Evolutionary conservation across 2,113 vertebrate species (phyloP), one percentile per base, ranked within the genome.

Genomic region (Neofelis nebulosa): DNA sequence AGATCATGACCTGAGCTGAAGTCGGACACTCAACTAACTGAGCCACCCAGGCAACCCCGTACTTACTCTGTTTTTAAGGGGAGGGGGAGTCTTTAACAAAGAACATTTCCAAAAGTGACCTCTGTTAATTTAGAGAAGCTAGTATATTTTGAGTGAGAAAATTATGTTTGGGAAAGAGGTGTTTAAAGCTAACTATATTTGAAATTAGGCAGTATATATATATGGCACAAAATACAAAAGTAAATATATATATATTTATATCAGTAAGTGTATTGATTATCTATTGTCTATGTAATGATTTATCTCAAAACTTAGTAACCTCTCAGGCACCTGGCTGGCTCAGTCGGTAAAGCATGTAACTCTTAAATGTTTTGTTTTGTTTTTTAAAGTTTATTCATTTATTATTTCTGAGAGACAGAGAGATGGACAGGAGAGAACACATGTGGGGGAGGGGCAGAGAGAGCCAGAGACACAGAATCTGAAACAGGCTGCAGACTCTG

Each of bases 121-220:
- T 84, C 9, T 86, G 3, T 68, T 94, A 82, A 61, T 41, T 55
- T 87, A 94, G 57, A 88, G 63, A 94, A 78, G 21, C 16, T 94
- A 48, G 41, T 87, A 66, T 88, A 66, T 71, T 93, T 88, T 79
- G 55, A 96, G 2, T 90, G 38, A 95, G 76, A 86, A 93, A 79
- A 91, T 78, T 93, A 61, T 38, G 27, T 79, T 95, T 85, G 21
- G 41, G 18, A 79, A 95, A 74, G n/a, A 91, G 69, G 18, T 71
- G 83, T 89, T 73, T 61, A 81, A 89, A 95, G 55, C 65, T 82
- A 71, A 57, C 66, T 36, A 31, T 36, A 66, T 73, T 84, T 84
- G 4, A 61, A 93, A 89, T 65, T n/a, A 45, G 76, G 23, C 21
- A 50, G 23, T 82, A 21, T 85, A 41, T 80, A 7, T 23, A 52